phyloP scores from a whole-genome alignment of 2,113 vertebrate species.

The Sterrhoptilus dennistouni region DNA sequence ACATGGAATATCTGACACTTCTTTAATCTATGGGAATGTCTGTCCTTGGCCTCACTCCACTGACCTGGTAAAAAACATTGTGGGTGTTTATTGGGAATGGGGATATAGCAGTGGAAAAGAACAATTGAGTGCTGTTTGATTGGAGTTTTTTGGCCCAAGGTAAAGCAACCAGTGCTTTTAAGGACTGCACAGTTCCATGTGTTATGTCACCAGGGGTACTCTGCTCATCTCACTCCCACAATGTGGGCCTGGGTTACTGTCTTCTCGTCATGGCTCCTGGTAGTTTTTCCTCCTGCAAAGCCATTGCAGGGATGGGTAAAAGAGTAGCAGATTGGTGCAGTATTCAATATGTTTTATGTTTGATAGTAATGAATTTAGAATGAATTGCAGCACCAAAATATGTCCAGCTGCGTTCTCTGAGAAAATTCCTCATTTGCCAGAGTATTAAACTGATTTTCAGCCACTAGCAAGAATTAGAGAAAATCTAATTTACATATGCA shows the following conservation, averaged over 20 bases:
- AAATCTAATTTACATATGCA: neutral
- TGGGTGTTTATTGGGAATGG: neutral
- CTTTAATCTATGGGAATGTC: neutral
- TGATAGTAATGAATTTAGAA: neutral
- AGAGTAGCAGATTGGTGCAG: neutral
- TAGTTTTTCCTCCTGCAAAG: neutral
- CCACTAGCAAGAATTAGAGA: neutral
- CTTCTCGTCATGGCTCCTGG: neutral
- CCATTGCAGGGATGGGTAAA: neutral
- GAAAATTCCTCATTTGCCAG: neutral
- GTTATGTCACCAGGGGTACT: neutral
- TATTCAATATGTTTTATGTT: neutral
- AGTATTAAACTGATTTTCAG: neutral
- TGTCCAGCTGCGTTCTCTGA: neutral
- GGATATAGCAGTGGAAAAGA: neutral
- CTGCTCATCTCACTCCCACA: neutral
- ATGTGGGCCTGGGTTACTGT: neutral
- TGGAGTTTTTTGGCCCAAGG: neutral
- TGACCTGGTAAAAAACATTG: neutral
- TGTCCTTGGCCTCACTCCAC: neutral
- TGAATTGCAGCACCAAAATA: neutral
- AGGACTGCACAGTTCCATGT: neutral
- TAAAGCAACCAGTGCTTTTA: neutral
- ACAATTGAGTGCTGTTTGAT: neutral
- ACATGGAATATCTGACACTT: neutral